Base-by-base conservation (phyloP, 2,113 vertebrate species). In the Pseudorectes ferrugineus region DNA sequence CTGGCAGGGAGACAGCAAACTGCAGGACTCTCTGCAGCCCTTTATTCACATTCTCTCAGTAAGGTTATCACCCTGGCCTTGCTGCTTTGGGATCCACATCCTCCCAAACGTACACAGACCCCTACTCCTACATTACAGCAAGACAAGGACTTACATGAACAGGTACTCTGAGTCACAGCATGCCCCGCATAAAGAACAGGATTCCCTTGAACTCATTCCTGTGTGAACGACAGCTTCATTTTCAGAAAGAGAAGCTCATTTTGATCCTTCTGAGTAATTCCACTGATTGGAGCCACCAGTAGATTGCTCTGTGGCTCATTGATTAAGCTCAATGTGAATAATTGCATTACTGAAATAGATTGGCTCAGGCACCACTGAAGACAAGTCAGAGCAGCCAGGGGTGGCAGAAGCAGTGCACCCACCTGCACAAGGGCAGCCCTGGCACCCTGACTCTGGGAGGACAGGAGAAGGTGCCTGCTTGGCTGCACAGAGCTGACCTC, bases 291-390 rank as follows among this genome's bases (percentile, higher is more conserved):
- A 93, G 46, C 51, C 88, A 90, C 79, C 26, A 2, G 88, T 54
- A 90, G 67, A 90, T 92, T 90, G 92, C 67, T 94, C 92, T 31
- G 46, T 49, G 54, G 90, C 78, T 93, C 88, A 80, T 31, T 93
- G 92, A 94, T 93, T 85, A 77, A 12, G 2, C 82, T 86, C 83
- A 40, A 49, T 25, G 46, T 85, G 88, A 85, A 70, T 88, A 93
- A 96, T 51, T 90, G 57, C 85, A 35, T 72, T 84, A 79, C 78
- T 62, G 78, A 70, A 94, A 51, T n/a, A 87, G 71, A n/a, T 73
- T 49, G 77, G 65, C 78, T 92, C 66, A 29, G 70, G 38, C 86
- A 72, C 22, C 40, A 14, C 61, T 40, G 61, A 48, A 58, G 68
- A 12, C 25, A 35, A 75, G 40, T 9, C 45, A 28, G 61, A 94